Evolutionary conservation across 2,797 vertebrate species (phyloP), one percentile per base, ranked within the genome.

Genomic region (Esox masquinongy): DNA sequence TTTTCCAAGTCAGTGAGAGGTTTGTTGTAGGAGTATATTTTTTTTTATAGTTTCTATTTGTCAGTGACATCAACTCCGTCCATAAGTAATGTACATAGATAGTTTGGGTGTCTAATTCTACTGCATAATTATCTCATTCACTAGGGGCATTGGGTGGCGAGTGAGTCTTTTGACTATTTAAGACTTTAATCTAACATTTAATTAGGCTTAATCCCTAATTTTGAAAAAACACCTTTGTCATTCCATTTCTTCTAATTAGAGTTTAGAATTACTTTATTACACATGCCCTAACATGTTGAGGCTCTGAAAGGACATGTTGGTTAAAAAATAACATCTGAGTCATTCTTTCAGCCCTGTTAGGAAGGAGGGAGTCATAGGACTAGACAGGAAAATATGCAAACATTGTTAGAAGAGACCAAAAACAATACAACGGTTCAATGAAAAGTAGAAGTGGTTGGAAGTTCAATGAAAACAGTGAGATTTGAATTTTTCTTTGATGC

Each of bases 271-370:
- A 9, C 5, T 68, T 12, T 19, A 9, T 19, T 34, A 8, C 64
- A 67, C 87, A 87, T 82, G 87, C 64, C 86, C 81, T 79, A 83
- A 86, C 87, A 86, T 88, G 87, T 86, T 64, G 76, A 78, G 74
- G 39, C 22, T 17, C 26, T 31, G 49, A 59, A 76, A 59, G 75
- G 80, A 82, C 81, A 82, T 66, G 56, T 75, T 73, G 53, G n/a
- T 77, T 77, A 72, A 49, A 81, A 81, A 78, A 71, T n/a, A 74
- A 83, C 67, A 39, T 31, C 74, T 85, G 84, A 86, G 72, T 87
- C 80, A 84, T 67, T 78, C 9, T 70, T 19, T 22, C 19, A 66
- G 5, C 5, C 39, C 64, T 53, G 68, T 34, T 69, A 50, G 67
- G 68, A 22, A 34, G 0, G 29, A 63, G 61, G 6, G 1, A 63